These are phyloP conservation scores for Cacatua alba DNA, from an alignment of 2,113 vertebrate genomes.

Conservation along the genomic window DNA sequence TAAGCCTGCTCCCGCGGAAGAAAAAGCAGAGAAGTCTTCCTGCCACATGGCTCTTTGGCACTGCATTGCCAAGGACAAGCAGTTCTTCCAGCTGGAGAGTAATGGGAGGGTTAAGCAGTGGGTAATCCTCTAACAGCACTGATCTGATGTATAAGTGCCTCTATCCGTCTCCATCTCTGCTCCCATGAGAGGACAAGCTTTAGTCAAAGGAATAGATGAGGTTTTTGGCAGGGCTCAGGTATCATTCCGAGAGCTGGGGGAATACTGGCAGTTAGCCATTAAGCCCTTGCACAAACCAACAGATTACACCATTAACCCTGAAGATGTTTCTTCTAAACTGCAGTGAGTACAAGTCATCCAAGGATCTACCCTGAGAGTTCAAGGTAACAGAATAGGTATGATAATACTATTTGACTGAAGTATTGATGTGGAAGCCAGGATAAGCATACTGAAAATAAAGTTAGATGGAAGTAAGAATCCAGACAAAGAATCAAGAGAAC, in stretches of 20 bases:
- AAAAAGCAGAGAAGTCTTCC: background rate
- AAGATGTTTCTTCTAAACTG: background rate
- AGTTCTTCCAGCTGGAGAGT: background rate
- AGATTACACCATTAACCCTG: background rate
- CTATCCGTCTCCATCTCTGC: background rate
- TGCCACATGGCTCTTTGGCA: accelerated
- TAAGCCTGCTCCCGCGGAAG: background rate
- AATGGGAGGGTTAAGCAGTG: background rate
- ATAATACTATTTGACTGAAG: background rate
- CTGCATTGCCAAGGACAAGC: background rate
- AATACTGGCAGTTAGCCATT: background rate
- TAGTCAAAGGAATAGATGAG: background rate
- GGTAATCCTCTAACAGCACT: background rate
- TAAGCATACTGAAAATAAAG: background rate
- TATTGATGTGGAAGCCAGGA: background rate
- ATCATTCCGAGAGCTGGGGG: background rate
- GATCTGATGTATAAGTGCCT: accelerated
- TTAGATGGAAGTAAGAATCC: background rate
- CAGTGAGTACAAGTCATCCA: background rate
- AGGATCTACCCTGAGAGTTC: background rate
- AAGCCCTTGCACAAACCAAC: background rate
- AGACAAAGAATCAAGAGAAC: background rate
- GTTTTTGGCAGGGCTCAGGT: background rate
- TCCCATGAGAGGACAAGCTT: background rate
- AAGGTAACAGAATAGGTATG: background rate